Base-by-base conservation (phyloP, 2,888 invertebrate species). In the Tipula lateralis region DNA sequence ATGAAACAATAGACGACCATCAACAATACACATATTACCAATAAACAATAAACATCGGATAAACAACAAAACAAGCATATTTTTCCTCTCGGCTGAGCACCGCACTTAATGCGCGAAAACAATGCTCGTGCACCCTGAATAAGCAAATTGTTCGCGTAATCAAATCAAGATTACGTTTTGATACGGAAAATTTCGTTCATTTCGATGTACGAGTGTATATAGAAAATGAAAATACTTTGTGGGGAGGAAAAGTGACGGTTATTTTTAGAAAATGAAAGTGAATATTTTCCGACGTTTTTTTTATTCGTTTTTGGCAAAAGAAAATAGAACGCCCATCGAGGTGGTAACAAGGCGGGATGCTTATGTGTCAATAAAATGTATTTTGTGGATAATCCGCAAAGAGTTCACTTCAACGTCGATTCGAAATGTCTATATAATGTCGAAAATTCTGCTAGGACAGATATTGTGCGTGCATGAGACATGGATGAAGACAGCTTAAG, bases 21-120 rank as follows among this genome's bases (percentile, higher is more conserved):
- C 66, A 66, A 66, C 66, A 66, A 4, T 9, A 66, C 12, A 66
- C 7, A 66, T n/a, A n/a, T n/a, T n/a, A n/a, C n/a, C n/a, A n/a
- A n/a, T n/a, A n/a, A n/a, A n/a, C n/a, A n/a, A n/a, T n/a, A n/a
- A n/a, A n/a, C n/a, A n/a, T n/a, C n/a, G n/a, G n/a, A n/a, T 66
- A 66, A 66, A 66, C 66, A 66, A 66, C 66, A 66, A 24, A 66
- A 66, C 5, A 66, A 66, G 66, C 66, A 66, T 66, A 66, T 66
- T 66, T 66, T 66, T 66, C 66, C 66, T 66, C 66, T 66, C 66
- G 66, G 9, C 24, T 66, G 24, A 24, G 66, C 66, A 66, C 66
- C 66, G 66, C 66, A 66, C 66, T 66, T 66, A 66, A 66, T 66
- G 66, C 66, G 66, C 66, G 66, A 66, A 44, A 66, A 66, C 66